A percentile compares a stretch with the other conserved stretches of the same genome.
phyloP scores from a whole-genome alignment of 2,113 vertebrate species.

The Mobula birostris region DNA sequence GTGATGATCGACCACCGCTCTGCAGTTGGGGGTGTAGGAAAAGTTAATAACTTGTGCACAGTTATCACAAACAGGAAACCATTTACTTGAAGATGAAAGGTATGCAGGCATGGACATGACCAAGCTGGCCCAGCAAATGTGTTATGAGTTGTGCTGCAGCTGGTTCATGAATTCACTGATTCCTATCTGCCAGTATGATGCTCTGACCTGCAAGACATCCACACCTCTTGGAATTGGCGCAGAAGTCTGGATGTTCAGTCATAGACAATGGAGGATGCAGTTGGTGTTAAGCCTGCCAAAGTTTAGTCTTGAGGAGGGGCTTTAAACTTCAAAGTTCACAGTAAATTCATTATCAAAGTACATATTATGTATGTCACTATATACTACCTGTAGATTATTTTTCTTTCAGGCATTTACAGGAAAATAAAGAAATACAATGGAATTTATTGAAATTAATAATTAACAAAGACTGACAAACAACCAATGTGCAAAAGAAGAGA shows the following conservation, averaged over 20 bases:
- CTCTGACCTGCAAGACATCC: background rate
- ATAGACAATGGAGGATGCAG: background rate
- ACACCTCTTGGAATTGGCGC: background rate
- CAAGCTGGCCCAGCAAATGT: background rate
- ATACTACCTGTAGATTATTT: too few species aligned
- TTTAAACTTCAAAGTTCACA: background rate
- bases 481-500: too few species aligned
- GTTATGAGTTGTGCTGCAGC: background rate
- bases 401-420: too few species aligned
- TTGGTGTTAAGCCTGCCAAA: background rate
- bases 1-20: background rate
- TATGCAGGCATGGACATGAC: background rate
- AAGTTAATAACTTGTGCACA: slow-evolving; percentile 13
- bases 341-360: too few species aligned
- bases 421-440: too few species aligned
- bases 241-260: background rate
- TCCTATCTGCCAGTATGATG: slow-evolving; percentile 11
- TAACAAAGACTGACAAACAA: too few species aligned
- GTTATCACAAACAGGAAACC: background rate
- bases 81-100: background rate
- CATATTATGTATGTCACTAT: too few species aligned
- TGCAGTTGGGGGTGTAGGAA: background rate
- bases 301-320: background rate
- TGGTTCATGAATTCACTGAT: slow-evolving; percentile 8
- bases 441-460: too few species aligned